Percentiles rank a stretch among this genome's conserved stretches.
Conservation (phyloP, 2,113 vertebrate species). For the Percina caprodes region DNA sequence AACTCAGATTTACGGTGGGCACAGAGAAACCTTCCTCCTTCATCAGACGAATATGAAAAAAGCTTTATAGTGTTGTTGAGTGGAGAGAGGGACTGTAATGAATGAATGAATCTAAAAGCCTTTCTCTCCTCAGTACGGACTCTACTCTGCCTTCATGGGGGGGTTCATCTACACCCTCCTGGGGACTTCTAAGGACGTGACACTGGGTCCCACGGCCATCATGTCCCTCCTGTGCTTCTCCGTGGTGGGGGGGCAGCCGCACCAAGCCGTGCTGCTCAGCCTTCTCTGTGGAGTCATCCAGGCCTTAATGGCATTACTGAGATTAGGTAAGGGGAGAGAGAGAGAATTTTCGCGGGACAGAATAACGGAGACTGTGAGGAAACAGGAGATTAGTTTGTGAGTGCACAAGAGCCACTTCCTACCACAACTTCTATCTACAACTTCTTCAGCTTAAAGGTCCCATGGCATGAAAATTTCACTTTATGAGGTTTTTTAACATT, state of each 20-base stretch:
- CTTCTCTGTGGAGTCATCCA: conserved; percentile 93
- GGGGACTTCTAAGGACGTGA: conserved; percentile 97
- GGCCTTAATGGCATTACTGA: conserved; percentile 89
- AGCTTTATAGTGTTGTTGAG: no score
- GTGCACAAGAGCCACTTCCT: no score
- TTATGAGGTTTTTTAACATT: no score
- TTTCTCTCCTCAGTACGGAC: conserved; percentile 87
- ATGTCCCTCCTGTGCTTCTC: conserved; percentile 95
- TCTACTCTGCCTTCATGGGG: conserved; percentile 96
- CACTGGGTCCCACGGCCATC: conserved; percentile 96
- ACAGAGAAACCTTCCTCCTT: neutral
- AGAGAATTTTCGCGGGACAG: no score
- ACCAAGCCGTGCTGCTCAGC: conserved; percentile 87
- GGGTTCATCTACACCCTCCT: conserved; percentile 94
- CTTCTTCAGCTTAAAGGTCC: no score
- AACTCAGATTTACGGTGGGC: neutral
- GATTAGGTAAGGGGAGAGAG: conserved; percentile 93
- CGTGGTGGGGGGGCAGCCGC: conserved; percentile 86
- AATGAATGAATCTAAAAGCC: neutral
- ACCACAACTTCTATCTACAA: no score
- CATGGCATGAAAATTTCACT: no score
- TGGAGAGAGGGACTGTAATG: neutral
- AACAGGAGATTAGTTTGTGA: no score
- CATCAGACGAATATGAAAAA: neutral
- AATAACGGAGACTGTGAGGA: no score